Base-by-base conservation (phyloP, 1,140 invertebrate species). In the Aethina tumida region DNA sequence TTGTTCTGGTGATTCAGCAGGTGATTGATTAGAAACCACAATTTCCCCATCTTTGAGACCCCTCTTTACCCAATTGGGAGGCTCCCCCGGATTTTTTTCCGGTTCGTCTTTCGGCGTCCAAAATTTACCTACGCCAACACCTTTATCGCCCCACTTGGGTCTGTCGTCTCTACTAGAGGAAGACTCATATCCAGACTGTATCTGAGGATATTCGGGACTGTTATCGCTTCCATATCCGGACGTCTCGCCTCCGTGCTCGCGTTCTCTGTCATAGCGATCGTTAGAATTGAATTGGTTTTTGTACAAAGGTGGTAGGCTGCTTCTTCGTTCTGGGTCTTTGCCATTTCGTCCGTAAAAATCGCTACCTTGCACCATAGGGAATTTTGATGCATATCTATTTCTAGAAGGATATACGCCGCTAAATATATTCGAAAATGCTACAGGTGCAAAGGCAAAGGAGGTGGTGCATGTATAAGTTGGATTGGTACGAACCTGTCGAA, bases 171-270 rank as follows among this genome's bases (percentile, higher is more conserved):
- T 73, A 19, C 57, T 55, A 17, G 57, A 63, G 35, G 31, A 45
- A 31, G 16, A 42, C 26, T 31, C 19, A 16, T 16, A 33, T 19
- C 29, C 27, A 19, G 39, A 32, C 37, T 50, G 31, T 39, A 52
- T 34, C 52, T 49, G 24, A 38, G 43, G 21, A 52, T 52, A 39
- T 53, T 43, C 60, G 27, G 45, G 62, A 36, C 68, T 74, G 2
- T 72, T 77, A 45, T 81, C 79, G 50, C 79, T 81, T 9, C 74
- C 77, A 52, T 81, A 81, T 10, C 78, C 79, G 16, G 77, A 80
- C 39, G 79, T 81, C 42, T 81, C 78, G 14, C 70, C 70, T 38
- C 77, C 77, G 5, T 37, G 45, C 38, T 67, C 65, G 31, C 49
- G 54, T 8, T 57, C 55, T 20, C 30, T 43, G 10, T 42, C 36